These are phyloP conservation scores for Biston betularia DNA, from an alignment of 2,888 invertebrate species.

Conservation along the genomic window DNA sequence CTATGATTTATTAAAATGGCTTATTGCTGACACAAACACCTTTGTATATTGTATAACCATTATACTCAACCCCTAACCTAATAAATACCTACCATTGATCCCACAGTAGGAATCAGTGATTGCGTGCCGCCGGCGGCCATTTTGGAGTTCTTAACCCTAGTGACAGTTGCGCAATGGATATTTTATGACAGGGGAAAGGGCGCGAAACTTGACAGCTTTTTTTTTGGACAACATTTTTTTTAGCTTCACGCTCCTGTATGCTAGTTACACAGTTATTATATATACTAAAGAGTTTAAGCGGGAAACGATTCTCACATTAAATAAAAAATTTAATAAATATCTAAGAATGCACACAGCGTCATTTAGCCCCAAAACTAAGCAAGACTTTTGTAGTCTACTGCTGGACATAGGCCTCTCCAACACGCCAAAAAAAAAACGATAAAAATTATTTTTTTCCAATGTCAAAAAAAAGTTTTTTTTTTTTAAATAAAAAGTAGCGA, in stretches of 20 bases:
- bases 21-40: conserved; percentile 1
- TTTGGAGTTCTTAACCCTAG: conserved; percentile 65
- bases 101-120: conserved; percentile 58
- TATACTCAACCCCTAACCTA: conserved; percentile 20
- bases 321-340: too few species aligned
- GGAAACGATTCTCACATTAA: too few species aligned
- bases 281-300: too few species aligned
- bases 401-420: too few species aligned
- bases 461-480: too few species aligned
- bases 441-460: too few species aligned
- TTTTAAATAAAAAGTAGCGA: too few species aligned
- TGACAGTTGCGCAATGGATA: conserved; percentile 60
- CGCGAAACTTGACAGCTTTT: conserved; percentile 50
- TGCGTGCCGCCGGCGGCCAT: conserved; percentile 70
- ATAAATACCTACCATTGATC: conserved; percentile 37
- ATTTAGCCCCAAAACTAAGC: too few species aligned
- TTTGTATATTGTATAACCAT: conserved; percentile 14
- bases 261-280: neutral
- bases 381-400: too few species aligned
- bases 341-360: too few species aligned
- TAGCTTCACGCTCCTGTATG: neutral
- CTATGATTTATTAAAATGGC: neutral
- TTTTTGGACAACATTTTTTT: neutral
- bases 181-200: conserved; percentile 55
- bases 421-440: too few species aligned